Base-by-base conservation (phyloP, 2,113 vertebrate species). In the Rafetus swinhoei region DNA sequence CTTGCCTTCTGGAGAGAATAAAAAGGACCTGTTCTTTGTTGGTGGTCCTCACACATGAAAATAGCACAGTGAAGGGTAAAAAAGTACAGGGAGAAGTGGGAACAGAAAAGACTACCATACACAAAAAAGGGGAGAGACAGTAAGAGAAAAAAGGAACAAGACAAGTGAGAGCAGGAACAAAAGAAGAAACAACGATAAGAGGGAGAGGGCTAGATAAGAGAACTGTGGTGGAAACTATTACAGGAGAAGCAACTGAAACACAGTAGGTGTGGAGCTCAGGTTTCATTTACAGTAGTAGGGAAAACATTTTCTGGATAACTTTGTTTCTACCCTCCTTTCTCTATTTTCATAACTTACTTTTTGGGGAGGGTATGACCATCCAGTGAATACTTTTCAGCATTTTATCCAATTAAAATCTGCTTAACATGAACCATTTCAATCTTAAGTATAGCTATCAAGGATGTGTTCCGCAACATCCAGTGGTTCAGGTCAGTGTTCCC, bases 61-160 rank as follows among this genome's bases (percentile, higher is more conserved):
- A 94, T 29, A 69, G 15, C 32, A 69, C 15, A 69, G 15, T 69
- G 29, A 74, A n/a, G 21, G n/a, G 53, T n/a, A 59, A 82, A 56
- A 50, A 88, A 21, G 9, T 45, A 7, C 79, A 84, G 13, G 4
- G 82, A 86, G n/a, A 39, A 79, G 81, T 72, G 53, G 53, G 81
- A 81, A 18, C 9, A 25, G 85, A 22, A 77, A 69, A 62, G 88
- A n/a, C 55, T n/a, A 9, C 5, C 15, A 52, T 18, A 81, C 82
- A 62, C 94, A 60, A 86, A 81, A 86, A 57, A 27, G 27, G 92
- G 65, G 56, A 79, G 54, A 76, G 54, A 83, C 57, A 85, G 50
- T 4, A 69, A 32, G 4, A 12, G 0, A 1, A 15, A 2, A 81
- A 62, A 80, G 9, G 25, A 88, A 77, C 29, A 74, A 55, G n/a